Evolutionary conservation across 1,140 invertebrate genomes (phyloP), one percentile per base, ranked within the genome.

Genomic region (Orius laevigatus): DNA sequence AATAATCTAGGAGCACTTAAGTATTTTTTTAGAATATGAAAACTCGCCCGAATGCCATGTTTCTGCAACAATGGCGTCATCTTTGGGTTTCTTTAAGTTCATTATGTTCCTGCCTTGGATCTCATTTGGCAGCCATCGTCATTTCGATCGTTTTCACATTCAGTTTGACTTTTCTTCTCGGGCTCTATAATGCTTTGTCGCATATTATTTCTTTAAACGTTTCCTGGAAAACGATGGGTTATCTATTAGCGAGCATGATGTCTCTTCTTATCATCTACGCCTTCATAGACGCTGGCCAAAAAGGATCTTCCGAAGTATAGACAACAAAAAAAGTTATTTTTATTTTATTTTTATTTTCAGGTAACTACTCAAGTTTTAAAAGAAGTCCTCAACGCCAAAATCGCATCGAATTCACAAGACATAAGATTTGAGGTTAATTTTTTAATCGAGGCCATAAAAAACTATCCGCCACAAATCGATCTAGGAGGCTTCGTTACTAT

Each of bases 111-210:
- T 33, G 12, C 12, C 20, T 49, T 4, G 48, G 48, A 3, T 31
- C 11, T 11, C 14, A 49, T 15, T 39, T 40, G 5, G 20, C 15
- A 16, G 48, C 48, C 0, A 39, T 49, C 1, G 12, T 49, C 9
- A 18, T 40, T 8, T 49, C 48, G 6, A 49, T 42, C 19, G 12
- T 49, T 12, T 39, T 49, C 48, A 49, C 48, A 20, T 49, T 42
- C 48, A 49, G 48, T 14, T 32, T 39, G n/a, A 49, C 48, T 19
- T 49, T 49, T 31, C 36, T 49, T 9, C 39, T 49, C 8, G 48
- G 48, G 0, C 38, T 49, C 18, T 49, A 42, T 38, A 49, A 49
- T 14, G 48, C 36, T n/a, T 39, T 49, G 5, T 20, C 32, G 3
- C 35, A 49, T 8, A 20, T 49, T 16, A 49, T 49, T 20, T 10